phyloP scores from a whole-genome alignment of 2,888 invertebrate genomes.

The Colostygia pectinataria region DNA sequence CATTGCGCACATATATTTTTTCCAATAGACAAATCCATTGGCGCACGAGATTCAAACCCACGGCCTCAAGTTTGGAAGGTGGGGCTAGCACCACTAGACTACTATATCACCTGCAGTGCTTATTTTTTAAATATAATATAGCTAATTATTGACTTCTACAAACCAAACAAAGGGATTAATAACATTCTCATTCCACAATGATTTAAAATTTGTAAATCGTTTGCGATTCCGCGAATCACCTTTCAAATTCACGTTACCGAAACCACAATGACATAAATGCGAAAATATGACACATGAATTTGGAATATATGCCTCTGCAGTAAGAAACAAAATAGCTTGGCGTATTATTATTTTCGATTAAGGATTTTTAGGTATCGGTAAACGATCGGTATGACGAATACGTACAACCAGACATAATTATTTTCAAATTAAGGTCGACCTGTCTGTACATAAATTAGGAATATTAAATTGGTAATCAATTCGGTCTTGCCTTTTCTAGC shows the following conservation, averaged over 20 bases:
- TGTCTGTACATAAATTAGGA: constrained; percentile 61
- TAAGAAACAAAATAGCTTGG: constrained; percentile 9
- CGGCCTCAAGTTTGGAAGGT: too few relatives aligned
- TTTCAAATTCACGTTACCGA: constrained; percentile 31
- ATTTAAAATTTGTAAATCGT: constrained; percentile 46
- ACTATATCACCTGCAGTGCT: too few relatives aligned
- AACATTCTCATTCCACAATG: constrained; percentile 36
- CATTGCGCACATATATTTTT: too few relatives aligned
- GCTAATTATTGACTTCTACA: constrained; percentile 5
- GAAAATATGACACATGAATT: constrained; percentile 18
- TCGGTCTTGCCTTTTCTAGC: too few relatives aligned
- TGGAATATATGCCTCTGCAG: background rate
- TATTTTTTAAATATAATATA: background rate
- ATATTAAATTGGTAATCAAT: constrained; percentile 38
- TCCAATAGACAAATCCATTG: too few relatives aligned
- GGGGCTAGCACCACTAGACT: too few relatives aligned
- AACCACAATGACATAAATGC: constrained; percentile 9
- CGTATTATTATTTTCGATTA: background rate
- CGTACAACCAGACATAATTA: constrained; percentile 71
- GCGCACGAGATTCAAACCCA: too few relatives aligned
- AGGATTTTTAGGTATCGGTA: constrained; percentile 31
- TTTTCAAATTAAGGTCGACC: constrained; percentile 76
- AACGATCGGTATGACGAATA: constrained; percentile 53
- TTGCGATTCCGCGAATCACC: constrained; percentile 60
- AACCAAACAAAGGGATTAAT: constrained; percentile 20